These are phyloP conservation scores for Dallia pectoralis DNA, from an alignment of 2,797 vertebrate species.

Conservation along the genomic window DNA sequence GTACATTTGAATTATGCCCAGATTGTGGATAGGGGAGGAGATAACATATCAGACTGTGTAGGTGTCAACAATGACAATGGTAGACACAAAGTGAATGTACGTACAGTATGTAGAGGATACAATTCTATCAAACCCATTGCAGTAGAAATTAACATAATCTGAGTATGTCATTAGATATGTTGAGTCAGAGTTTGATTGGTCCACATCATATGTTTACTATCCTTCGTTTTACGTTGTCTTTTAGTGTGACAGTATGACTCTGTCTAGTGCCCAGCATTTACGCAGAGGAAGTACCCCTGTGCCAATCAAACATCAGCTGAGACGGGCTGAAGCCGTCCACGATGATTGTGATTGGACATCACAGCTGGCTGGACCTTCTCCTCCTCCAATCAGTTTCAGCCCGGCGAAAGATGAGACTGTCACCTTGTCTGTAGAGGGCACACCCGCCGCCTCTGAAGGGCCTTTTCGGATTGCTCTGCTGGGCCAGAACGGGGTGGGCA, in stretches of 20 bases:
- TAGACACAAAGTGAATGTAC: background rate
- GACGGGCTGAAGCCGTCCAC: slow-evolving; percentile 79
- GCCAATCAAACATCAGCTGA: slow-evolving; percentile 85
- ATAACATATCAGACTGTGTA: background rate
- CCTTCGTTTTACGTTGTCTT: slow-evolving; percentile 23
- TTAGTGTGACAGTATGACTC: slow-evolving; percentile 72
- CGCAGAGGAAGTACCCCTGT: slow-evolving; percentile 87
- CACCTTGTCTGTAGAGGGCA: slow-evolving; percentile 50
- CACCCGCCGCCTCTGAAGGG: slow-evolving; percentile 52
- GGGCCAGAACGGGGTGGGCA: slow-evolving; percentile 87
- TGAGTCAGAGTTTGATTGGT: background rate
- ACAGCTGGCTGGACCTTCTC: slow-evolving; percentile 69
- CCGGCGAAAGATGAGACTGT: slow-evolving; percentile 67
- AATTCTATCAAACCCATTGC: too few species aligned
- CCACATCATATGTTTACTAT: background rate
- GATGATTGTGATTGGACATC: slow-evolving; percentile 74
- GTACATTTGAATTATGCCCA: too few species aligned
- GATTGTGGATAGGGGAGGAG: background rate
- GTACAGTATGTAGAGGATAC: background rate
- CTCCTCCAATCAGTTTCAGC: slow-evolving; percentile 66
- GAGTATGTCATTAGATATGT: background rate
- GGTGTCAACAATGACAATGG: background rate
- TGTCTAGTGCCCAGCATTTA: slow-evolving; percentile 70
- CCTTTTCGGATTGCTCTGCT: slow-evolving; percentile 76
- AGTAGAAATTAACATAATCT: too few species aligned